phyloP scores from a whole-genome alignment of 2,888 invertebrate species.

The Strigamia maritima region DNA sequence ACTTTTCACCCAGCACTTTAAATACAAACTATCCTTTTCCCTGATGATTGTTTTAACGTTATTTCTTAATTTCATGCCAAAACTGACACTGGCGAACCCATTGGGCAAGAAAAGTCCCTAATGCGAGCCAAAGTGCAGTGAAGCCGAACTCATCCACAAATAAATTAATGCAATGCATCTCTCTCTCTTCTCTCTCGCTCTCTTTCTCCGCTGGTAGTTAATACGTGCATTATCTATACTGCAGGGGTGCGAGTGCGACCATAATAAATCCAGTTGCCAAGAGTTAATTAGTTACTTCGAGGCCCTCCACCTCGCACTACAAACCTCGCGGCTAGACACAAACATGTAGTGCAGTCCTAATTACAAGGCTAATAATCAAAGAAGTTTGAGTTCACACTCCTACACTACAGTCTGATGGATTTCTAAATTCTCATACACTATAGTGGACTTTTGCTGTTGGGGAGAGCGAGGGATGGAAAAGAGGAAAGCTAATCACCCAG shows the following conservation, averaged over 20 bases:
- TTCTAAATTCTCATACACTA: not conserved
- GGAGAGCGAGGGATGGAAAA: not conserved
- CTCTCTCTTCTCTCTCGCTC: not conserved
- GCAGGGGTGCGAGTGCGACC: not conserved
- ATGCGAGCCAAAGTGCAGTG: conserved; percentile 1
- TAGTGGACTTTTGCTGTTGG: not conserved
- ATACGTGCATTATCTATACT: conserved; percentile 20
- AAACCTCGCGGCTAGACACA: conserved; percentile 3
- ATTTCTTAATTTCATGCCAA: not conserved
- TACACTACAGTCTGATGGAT: not conserved
- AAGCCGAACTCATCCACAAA: conserved; percentile 11
- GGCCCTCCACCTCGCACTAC: not conserved
- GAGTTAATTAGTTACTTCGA: conserved; percentile 8
- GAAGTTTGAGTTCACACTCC: not conserved
- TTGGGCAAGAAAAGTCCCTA: conserved; percentile 13
- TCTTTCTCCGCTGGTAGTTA: not conserved
- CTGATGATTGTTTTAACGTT: not conserved
- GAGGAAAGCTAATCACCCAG: conserved; percentile 9
- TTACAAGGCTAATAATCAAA: conserved; percentile 11
- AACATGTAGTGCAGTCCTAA: not conserved
- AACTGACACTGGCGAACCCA: not conserved
- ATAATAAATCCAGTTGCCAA: conserved; percentile 9
- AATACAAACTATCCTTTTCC: not conserved
- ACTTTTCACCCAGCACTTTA: not conserved
- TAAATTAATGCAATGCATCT: conserved; percentile 1